Conservation (phyloP, 2,113 vertebrate species). For the Hemichromis elongatus region DNA sequence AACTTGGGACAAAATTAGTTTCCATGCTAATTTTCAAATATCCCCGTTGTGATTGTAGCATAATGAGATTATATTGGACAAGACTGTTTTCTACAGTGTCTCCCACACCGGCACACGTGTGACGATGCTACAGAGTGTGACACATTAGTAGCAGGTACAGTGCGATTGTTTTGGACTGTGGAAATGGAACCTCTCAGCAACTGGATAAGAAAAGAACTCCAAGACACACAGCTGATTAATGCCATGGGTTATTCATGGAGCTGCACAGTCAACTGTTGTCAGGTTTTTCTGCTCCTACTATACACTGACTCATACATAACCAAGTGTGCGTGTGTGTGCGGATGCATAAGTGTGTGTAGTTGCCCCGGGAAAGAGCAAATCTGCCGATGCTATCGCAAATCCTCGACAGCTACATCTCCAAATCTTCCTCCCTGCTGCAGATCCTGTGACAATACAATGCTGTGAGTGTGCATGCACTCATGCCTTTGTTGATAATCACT, state of each 20-base stretch:
- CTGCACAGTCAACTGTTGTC: conserved; percentile 24
- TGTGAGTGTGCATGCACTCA: not conserved
- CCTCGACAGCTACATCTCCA: not conserved
- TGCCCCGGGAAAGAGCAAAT: not conserved
- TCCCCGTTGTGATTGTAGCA: fast-evolving
- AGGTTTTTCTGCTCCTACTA: conserved; percentile 13
- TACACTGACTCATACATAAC: not conserved
- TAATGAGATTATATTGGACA: not conserved
- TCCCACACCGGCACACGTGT: not conserved
- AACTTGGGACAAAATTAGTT: not conserved
- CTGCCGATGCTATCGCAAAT: not conserved
- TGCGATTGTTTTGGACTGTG: not conserved
- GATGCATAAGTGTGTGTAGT: not conserved
- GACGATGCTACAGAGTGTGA: not conserved
- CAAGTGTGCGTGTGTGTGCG: not conserved
- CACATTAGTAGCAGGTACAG: not conserved
- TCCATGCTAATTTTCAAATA: not conserved
- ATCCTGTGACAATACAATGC: not conserved
- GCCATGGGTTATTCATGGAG: conserved; percentile 58
- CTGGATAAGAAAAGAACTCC: conserved; percentile 20
- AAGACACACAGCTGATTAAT: conserved; percentile 27
- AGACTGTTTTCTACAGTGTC: not conserved
- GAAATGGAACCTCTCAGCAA: conserved; percentile 24
- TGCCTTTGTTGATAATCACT: not conserved
- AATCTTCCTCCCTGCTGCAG: not conserved